Conservation (phyloP, 2,113 vertebrate species). For the Oryzias javanicus region DNA sequence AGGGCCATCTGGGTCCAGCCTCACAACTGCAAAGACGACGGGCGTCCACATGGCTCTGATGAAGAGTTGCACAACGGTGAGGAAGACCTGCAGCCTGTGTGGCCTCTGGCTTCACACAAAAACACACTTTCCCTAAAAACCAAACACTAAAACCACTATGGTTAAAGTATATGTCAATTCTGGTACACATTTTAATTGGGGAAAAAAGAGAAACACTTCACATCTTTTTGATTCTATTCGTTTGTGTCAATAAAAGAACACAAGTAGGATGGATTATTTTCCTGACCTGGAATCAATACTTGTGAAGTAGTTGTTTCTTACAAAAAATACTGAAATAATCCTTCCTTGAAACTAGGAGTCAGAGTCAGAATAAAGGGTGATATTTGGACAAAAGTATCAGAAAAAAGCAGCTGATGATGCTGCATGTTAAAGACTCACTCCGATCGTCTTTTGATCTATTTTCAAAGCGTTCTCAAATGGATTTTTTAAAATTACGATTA, state of each 20-base stretch:
- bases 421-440: no score
- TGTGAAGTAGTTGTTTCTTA: neutral
- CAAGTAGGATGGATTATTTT: neutral
- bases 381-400: no score
- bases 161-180: no score
- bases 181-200: no score
- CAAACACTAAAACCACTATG: constrained; percentile 2
- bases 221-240: neutral
- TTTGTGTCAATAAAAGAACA: neutral
- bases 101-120: constrained; percentile 32
- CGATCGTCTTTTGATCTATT: no score
- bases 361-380: no score
- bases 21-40: constrained; percentile 27
- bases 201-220: neutral
- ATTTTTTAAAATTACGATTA: no score
- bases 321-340: neutral
- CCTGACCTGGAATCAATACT: neutral
- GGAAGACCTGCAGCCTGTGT: constrained; percentile 31
- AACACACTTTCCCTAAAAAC: constrained; percentile 4
- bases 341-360: no score
- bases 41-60: constrained; percentile 28
- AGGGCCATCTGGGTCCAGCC: constrained; percentile 77
- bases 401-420: no score
- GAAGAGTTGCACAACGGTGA: constrained; percentile 19
- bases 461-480: no score